Base-by-base conservation (phyloP, 1,140 invertebrate species). In the Pogonomyrmex californicus region DNA sequence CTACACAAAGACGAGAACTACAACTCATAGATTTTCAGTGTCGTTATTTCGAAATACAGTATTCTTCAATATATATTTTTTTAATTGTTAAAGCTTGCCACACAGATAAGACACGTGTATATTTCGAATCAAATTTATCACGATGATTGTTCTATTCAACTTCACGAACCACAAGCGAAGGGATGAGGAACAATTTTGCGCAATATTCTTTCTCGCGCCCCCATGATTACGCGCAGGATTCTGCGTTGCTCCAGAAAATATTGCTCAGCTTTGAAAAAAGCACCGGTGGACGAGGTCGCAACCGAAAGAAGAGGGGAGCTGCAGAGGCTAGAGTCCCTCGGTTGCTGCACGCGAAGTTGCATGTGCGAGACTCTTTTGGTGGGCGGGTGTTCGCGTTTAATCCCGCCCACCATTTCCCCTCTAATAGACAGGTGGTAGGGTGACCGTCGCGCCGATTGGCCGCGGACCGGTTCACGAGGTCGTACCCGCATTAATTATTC, bases 401-500 rank as follows among this genome's bases (percentile, higher is more conserved):
- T 68, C 87, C 90, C 93, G 93, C 93, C 94, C 71, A 66, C 44
- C 41, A 75, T 75, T 93, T 93, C 91, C 92, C 91, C 93, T 91
- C 87, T 83, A 75, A 3, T 4, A 1, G 0, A 0, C 0, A 0
- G 0, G 9, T 14, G 58, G 93, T 82, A 86, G 94, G 94, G 91
- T 68, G 36, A 4, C 23, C 4, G 5, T 44, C 12, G 10, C 7
- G 9, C 12, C 65, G 88, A 94, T 94, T 94, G 93, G 94, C 71
- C 78, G 75, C 58, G 33, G 87, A 91, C 91, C 87, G 92, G 92
- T 92, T 92, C 86, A 81, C 75, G 87, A 90, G 89, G 90, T 89
- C 90, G 91, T 82, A 88, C 91, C 91, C 87, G 86, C 89, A 94
- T 95, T 95, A 95, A 95, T 95, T 95, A 95, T 95, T 95, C 92